Evolutionary conservation across 2,888 invertebrate genomes (phyloP).

Genomic region (Leptinotarsa peninsularis): DNA sequence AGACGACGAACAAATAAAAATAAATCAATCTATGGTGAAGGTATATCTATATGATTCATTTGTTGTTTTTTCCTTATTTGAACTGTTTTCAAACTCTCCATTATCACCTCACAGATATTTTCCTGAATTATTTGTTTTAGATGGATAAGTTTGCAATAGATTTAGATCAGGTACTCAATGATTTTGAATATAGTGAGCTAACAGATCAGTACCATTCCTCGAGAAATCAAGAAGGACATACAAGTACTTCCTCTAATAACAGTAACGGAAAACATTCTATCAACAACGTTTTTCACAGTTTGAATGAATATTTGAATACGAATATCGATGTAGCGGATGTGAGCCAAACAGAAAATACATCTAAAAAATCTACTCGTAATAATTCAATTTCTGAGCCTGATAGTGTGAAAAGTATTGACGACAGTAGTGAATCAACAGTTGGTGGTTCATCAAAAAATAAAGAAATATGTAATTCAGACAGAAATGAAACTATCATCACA

Average conservation of each 20-base stretch:
- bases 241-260: constrained; percentile 27
- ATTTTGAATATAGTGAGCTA: constrained; percentile 81
- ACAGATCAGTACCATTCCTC: constrained; percentile 57
- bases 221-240: constrained; percentile 27
- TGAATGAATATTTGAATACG: constrained; percentile 73
- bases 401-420: not conserved
- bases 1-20: too few species aligned
- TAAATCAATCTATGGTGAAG: too few species aligned
- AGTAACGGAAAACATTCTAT: constrained; percentile 65
- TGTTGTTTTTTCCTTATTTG: too few species aligned
- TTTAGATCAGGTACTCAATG: constrained; percentile 86
- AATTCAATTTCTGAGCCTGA: not conserved
- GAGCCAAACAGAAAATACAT: constrained; percentile 16
- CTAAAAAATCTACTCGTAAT: not conserved
- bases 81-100: too few species aligned
- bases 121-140: constrained; percentile 40
- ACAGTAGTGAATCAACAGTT: not conserved
- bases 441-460: not conserved
- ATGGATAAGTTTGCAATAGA: constrained; percentile 73
- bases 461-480: constrained; percentile 1
- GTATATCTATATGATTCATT: too few species aligned
- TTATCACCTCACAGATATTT: too few species aligned
- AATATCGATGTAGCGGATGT: constrained; percentile 53
- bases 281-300: constrained; percentile 74
- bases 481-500: not conserved